phyloP scores from a whole-genome alignment of 2,888 invertebrate species.

The Siphlonurus alternatus region DNA sequence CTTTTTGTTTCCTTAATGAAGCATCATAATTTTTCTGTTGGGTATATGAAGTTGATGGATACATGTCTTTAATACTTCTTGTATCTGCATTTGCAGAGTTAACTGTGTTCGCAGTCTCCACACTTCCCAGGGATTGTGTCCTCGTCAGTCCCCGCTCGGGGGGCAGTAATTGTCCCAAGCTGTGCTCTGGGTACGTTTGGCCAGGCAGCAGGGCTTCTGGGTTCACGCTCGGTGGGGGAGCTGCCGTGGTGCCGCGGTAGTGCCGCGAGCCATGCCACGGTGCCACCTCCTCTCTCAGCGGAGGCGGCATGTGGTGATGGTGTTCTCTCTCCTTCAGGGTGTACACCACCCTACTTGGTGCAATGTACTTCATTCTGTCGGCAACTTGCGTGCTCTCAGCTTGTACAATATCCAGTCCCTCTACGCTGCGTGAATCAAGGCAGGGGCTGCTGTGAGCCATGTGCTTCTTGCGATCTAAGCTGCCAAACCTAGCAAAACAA shows the following conservation, averaged over 20 bases:
- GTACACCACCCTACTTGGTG: neutral
- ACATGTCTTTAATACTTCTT: slow-evolving; percentile 3
- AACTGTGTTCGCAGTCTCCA: slow-evolving; percentile 21
- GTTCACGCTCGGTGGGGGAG: neutral
- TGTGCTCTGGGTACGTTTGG: slow-evolving; percentile 24
- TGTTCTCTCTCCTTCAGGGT: neutral
- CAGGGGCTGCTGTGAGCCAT: slow-evolving; percentile 13
- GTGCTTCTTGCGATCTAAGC: slow-evolving; percentile 34
- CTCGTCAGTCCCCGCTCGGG: slow-evolving; percentile 27
- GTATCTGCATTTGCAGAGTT: neutral
- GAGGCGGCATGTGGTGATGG: neutral
- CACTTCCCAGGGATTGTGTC: slow-evolving; percentile 41
- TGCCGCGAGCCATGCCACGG: slow-evolving; percentile 1
- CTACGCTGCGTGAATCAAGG: slow-evolving; percentile 13
- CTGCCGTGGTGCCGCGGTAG: too few species aligned
- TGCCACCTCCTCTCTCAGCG: neutral
- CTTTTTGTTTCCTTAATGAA: slow-evolving; percentile 21
- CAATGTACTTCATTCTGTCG: neutral
- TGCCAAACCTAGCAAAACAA: slow-evolving; percentile 35
- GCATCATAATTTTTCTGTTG: slow-evolving; percentile 5
- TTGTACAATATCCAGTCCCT: slow-evolving; percentile 15
- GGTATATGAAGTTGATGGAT: slow-evolving; percentile 1
- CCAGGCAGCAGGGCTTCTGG: slow-evolving; percentile 22
- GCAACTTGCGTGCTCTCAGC: neutral
- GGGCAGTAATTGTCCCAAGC: slow-evolving; percentile 19